Base-by-base conservation (phyloP, 2,888 invertebrate genomes). In the Ferdinandea cuprea region DNA sequence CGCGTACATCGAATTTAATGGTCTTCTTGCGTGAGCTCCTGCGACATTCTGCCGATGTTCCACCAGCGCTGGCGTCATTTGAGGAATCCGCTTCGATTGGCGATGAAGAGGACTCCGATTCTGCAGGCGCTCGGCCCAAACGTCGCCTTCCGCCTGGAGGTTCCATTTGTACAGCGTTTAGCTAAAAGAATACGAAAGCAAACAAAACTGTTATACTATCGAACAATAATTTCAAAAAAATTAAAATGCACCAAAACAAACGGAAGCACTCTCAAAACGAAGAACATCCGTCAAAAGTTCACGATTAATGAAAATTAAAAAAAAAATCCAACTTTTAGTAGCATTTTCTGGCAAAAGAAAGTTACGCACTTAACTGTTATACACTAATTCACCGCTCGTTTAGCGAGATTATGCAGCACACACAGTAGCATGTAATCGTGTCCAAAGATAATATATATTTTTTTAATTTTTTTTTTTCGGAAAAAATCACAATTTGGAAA, bases 21-120 rank as follows among this genome's bases (percentile, higher is more conserved):
- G 89, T 86, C 86, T 90, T 90, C 68, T 91, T 90, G 9, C 90
- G 89, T 1, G 90, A 89, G 85, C 90, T 91, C 15, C 90, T 88
- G 0, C 90, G 87, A 48, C 90, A 88, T 50, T 89, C 89, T 3
- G 68, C n/a, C 1, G 65, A 28, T 4, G 3, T 35, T 11, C 21
- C 15, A 3, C 30, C n/a, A 7, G n/a, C 15, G 4, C 30, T 61
- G 1, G 56, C 44, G 0, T 83, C 83, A 56, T 63, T 78, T 0
- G 61, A 68, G 0, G 61, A 68, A 37, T 83, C 78, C 2, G 21
- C 68, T 15, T 78, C 83, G 0, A 48, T 28, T 1, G 83, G 78
- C 8, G 72, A 58, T 8, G 44, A 30, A 5, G 68, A 52, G 6
- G 63, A 52, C 17, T 83, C 83, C 9, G 61, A 59, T n/a, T 78